Percentiles rank a stretch among this genome's conserved stretches.
These are phyloP conservation scores for Drosophila littoralis DNA, from an alignment of 1,140 invertebrate species.

Conservation along the genomic window DNA sequence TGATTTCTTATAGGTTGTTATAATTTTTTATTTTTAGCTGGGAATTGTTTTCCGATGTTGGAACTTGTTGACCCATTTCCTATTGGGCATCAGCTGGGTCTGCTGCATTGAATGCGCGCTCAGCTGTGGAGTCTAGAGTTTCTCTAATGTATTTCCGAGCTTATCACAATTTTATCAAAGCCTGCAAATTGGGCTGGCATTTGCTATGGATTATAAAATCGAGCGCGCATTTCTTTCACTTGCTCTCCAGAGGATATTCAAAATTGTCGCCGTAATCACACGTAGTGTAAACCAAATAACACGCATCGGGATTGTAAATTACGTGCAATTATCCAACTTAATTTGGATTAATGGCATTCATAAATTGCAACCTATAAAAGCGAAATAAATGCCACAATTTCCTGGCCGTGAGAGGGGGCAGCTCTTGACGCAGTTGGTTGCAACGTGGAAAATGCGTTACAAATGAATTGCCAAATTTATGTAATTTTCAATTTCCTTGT, in stretches of 20 bases:
- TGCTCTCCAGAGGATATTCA: background rate
- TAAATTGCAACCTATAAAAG: constrained; percentile 77
- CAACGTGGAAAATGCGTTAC: constrained; percentile 43
- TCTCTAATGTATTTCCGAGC: too few relatives aligned
- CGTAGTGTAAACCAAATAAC: background rate
- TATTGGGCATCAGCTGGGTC: too few relatives aligned
- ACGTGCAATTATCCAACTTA: constrained; percentile 55
- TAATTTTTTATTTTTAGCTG: too few relatives aligned
- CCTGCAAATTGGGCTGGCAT: too few relatives aligned
- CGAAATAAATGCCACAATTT: constrained; percentile 62
- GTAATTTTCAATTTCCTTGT: constrained; percentile 79
- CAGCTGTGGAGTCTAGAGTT: too few relatives aligned
- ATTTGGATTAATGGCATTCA: constrained; percentile 67
- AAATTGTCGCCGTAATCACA: background rate
- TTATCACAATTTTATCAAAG: too few relatives aligned
- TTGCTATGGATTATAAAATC: too few relatives aligned
- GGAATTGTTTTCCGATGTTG: too few relatives aligned
- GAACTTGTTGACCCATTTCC: too few relatives aligned
- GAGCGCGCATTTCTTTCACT: background rate
- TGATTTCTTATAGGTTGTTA: too few relatives aligned
- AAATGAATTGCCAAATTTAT: constrained; percentile 68
- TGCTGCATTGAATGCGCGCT: too few relatives aligned
- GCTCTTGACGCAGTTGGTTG: constrained; percentile 1
- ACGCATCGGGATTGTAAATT: constrained; percentile 14
- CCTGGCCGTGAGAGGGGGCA: background rate